phyloP scores from a whole-genome alignment of 2,113 vertebrate genomes.

The Helogale parvula region DNA sequence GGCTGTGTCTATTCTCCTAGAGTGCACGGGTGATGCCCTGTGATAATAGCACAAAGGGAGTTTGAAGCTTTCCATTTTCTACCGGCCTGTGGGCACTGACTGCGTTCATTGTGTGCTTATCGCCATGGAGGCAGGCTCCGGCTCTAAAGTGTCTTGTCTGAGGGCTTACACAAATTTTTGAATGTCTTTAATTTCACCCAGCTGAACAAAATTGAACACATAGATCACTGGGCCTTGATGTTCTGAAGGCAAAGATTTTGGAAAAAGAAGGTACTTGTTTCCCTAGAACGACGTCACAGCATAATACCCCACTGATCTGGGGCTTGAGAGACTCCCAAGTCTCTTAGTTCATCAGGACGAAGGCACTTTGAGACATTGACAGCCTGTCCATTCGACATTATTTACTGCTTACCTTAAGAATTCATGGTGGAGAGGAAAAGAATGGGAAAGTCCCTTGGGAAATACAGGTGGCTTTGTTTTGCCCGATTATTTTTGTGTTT shows the following conservation, averaged over 20 bases:
- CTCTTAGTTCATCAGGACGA: not conserved
- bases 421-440: not conserved
- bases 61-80: conserved; percentile 33
- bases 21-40: not conserved
- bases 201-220: conserved; percentile 38
- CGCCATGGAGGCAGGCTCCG: not conserved
- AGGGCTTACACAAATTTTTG: not conserved
- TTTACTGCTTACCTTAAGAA: not conserved
- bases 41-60: conserved; percentile 56
- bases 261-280: conserved; percentile 3
- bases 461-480: conserved; percentile 21
- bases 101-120: conserved; percentile 61
- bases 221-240: conserved; percentile 12
- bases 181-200: conserved; percentile 57
- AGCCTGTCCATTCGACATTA: not conserved
- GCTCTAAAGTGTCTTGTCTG: conserved; percentile 43
- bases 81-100: conserved; percentile 26
- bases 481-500: not conserved
- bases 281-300: not conserved
- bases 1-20: not conserved
- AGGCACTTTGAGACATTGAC: not conserved
- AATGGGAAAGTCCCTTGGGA: not conserved
- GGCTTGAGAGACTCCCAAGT: not conserved
- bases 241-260: conserved; percentile 39
- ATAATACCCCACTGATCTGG: not conserved